Evolutionary conservation across 2,797 vertebrate genomes (phyloP), one percentile per base, ranked within the genome.

Genomic region (Nyctalus aviator): DNA sequence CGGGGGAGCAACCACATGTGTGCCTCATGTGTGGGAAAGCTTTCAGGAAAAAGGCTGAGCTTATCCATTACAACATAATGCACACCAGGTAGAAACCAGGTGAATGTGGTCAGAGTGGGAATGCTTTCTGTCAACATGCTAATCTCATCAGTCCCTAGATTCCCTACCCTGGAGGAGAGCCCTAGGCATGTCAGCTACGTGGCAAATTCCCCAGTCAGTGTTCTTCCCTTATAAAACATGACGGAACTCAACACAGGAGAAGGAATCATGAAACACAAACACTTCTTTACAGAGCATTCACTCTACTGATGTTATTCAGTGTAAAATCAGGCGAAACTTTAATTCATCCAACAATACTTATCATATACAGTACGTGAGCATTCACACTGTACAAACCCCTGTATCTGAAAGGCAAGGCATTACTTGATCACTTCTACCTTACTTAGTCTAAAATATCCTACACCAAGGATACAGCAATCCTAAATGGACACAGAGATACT

Each of bases 311-410:
- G 2, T 68, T 3, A 53, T n/a, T 41, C 62, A 37, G 21, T 37
- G 57, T 35, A 37, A 66, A 23, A n/a, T 12, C 35, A 30, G 8
- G 27, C 25, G 48, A 44, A n/a, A 32, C 6, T 48, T 55, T 66
- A n/a, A 10, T 32, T 41, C 27, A 41, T 23, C 41, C 35, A 78
- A 27, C 12, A n/a, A n/a, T 6, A 23, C 18, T 37, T 17, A 8
- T 1, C 0, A 18, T 12, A 21, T 8, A 53, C 7, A 53, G 5
- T 35, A 3, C 2, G 2, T 53, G n/a, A 15, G 27, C 3, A 68
- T 35, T 55, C 62, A 55, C 18, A 25, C 27, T 23, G 20, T 8
- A 53, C 5, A 41, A 68, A 66, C 9, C 8, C 2, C 6, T 17
- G 13, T 53, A 13, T 55, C 18, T 10, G 46, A 32, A 23, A 66